These are phyloP conservation scores for Zophobas atratus DNA, from an alignment of 1,140 invertebrate species.

Conservation along the genomic window DNA sequence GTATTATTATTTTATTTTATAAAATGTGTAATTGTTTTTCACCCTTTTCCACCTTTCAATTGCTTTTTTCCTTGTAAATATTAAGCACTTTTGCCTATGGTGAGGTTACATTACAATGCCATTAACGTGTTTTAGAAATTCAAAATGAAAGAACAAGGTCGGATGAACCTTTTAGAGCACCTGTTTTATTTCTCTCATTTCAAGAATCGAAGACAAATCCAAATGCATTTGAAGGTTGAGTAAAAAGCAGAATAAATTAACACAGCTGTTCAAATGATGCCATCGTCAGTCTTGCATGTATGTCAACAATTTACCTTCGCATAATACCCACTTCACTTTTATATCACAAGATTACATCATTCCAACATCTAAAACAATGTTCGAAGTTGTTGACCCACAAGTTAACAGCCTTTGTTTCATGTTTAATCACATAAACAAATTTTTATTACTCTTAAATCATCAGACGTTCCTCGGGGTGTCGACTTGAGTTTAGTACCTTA, in stretches of 20 bases:
- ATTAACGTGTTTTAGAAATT: no score
- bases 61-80: no score
- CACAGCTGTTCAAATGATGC: slow-evolving; percentile 23
- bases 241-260: slow-evolving; percentile 15
- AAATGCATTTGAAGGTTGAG: background rate
- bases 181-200: background rate
- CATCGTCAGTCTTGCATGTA: background rate
- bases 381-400: slow-evolving; percentile 21
- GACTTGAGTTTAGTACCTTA: slow-evolving; percentile 17
- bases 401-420: slow-evolving; percentile 33
- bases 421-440: slow-evolving; percentile 30
- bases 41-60: no score
- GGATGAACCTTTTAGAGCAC: no score
- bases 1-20: no score
- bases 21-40: no score
- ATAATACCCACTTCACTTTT: slow-evolving; percentile 21
- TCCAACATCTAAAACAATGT: slow-evolving; percentile 19
- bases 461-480: slow-evolving; percentile 13
- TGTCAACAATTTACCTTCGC: slow-evolving; percentile 26
- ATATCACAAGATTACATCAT: slow-evolving; percentile 32
- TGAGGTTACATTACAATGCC: no score
- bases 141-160: no score
- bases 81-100: no score
- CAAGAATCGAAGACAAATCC: background rate
- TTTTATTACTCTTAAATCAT: slow-evolving; percentile 35